Evolutionary conservation across 2,888 invertebrate species (phyloP), one percentile per base, ranked within the genome.

Genomic region (Biston stratarius): DNA sequence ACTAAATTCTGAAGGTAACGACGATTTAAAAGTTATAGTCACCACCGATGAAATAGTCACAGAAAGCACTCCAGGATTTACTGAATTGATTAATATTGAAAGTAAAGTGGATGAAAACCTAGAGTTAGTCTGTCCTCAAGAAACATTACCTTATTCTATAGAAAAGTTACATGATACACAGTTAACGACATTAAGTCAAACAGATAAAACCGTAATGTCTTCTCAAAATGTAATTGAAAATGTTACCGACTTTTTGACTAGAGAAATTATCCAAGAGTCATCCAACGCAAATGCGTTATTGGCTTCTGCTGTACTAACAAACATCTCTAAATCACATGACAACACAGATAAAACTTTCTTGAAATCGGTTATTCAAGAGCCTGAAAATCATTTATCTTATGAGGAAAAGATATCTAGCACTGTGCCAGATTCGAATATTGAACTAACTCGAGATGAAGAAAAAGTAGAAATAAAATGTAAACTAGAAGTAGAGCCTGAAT

Each of bases 171-270:
- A 38, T n/a, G 3, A 45, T 9, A 14, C 12, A 15, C 44, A 61
- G 44, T 52, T 34, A 40, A 47, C 34, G 12, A 38, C 44, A 15
- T n/a, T 57, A 49, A 12, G 44, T 10, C 42, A 65, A 55, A 33
- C 52, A 15, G 57, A 45, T 66, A 51, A 48, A 38, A 53, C 56
- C 48, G 64, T 34, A 9, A 63, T 45, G 0, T 52, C 67, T 36
- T 53, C 68, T 9, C 57, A 52, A 15, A 60, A 56, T 36, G 36
- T 47, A 2, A 52, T 61, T n/a, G 34, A 61, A n/a, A 57, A 57
- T 49, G 61, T 68, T 8, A 57, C 68, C 6, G 71, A 69, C 36
- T 69, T 69, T 58, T 49, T 70, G 15, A 69, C 63, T 6, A 63
- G 9, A 45, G 68, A 70, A 74, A 68, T 67, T 24, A 9, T 60